Evolutionary conservation across 2,113 vertebrate species (phyloP), one percentile per base, ranked within the genome.

Genomic region (Cnemophilus loriae): DNA sequence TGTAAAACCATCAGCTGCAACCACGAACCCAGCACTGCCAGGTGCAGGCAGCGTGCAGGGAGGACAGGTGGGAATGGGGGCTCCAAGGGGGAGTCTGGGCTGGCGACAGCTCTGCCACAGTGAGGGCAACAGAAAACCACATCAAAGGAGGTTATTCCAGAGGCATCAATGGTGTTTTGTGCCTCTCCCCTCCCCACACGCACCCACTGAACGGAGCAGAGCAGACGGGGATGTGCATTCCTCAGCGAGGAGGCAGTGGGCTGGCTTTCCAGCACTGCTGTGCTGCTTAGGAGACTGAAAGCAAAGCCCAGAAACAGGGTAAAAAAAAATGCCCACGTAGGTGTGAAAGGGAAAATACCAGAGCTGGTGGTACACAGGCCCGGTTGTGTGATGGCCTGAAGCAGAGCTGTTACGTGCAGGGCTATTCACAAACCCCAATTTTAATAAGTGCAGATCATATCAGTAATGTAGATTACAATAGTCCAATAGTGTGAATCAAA

Each of bases 391-490:
- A 67, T 52, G 68, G 91, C 68, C 70, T 55, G 68, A 64, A 90
- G 92, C 82, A 75, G 63, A 81, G 39, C 59, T 71, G 41, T 60
- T 91, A 77, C 39, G 56, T 61, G 89, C 92, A 91, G 46, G 87
- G 53, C 70, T 92, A 65, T 88, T 96, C 93, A 94, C 73, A 93
- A 90, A 47, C n/a, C 77, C 53, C 67, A 35, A 39, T 77, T 94
- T 70, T 60, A 83, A 64, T 69, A 91, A 87, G 75, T 59, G 79
- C 85, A 90, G 64, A 73, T 95, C 60, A 13, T 64, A 73, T 64
- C 93, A 73, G 84, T 69, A 82, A 87, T 79, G 89, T 82, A 12
- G 32, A 93, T 93, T 93, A 95, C 89, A 95, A 89, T 42, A 81
- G 68, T 44, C 69, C 3, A 13, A 95, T 39, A 85, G 87, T 22